Evolutionary conservation across 2,113 vertebrate species (phyloP).

Genomic region (Ptilorrhoa leucosticta): DNA sequence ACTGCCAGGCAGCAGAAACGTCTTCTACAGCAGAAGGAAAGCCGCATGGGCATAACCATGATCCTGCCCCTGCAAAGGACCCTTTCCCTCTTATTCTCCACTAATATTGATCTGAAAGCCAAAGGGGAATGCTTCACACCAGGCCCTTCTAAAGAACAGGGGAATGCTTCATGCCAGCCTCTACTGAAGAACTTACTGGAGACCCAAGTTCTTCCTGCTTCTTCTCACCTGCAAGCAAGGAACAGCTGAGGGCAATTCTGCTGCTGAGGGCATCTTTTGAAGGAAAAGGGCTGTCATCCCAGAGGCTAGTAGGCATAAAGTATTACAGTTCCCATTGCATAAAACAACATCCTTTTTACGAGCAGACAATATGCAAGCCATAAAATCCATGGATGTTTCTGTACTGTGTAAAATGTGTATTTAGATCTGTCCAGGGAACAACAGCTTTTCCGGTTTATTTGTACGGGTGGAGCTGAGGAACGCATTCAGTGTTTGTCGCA

Average conservation of each 20-base stretch:
- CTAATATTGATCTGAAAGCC: background rate
- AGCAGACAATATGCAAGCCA: background rate
- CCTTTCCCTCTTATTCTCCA: background rate
- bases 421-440: background rate
- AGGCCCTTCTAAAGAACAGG: background rate
- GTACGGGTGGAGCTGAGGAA: background rate
- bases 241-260: background rate
- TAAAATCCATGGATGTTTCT: background rate
- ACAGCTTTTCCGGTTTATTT: background rate
- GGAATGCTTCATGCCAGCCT: background rate
- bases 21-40: background rate
- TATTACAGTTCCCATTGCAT: background rate
- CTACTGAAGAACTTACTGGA: background rate
- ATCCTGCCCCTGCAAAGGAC: background rate
- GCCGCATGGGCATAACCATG: background rate
- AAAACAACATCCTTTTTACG: background rate
- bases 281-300: background rate
- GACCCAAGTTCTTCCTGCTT: background rate
- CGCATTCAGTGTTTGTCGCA: accelerated
- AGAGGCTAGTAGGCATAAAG: background rate
- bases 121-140: background rate
- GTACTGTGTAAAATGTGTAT: background rate
- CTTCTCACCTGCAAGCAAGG: background rate
- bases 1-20: background rate
- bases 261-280: background rate